Percentiles rank a stretch among this genome's conserved stretches.
Evolutionary conservation across 1,140 invertebrate species (phyloP).

Genomic region (Bilobella aurantiaca): DNA sequence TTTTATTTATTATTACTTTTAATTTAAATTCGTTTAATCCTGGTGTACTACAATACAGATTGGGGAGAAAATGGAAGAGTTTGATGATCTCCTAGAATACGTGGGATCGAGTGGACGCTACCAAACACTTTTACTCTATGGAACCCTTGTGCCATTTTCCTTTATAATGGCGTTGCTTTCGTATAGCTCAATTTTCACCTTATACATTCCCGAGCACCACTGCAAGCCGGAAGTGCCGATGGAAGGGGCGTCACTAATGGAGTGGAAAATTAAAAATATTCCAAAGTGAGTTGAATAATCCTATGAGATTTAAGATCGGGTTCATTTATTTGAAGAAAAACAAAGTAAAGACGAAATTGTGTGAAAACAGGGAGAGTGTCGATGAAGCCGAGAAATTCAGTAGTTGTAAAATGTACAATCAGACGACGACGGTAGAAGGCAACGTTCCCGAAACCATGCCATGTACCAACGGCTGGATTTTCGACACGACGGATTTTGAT

Average conservation of each 20-base stretch:
- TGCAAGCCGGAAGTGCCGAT: conserved; percentile 9
- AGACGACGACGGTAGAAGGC: not conserved
- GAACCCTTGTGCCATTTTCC: conserved; percentile 9
- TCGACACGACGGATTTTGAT: conserved; percentile 16
- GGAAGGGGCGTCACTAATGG: not conserved
- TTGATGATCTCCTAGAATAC: conserved; percentile 19
- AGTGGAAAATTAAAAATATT: conserved; percentile 19
- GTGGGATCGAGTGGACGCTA: conserved; percentile 17
- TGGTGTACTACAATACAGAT: too few relatives aligned
- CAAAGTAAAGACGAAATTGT: not conserved
- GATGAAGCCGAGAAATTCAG: conserved; percentile 10
- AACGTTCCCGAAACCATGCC: not conserved
- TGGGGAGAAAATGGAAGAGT: conserved; percentile 11
- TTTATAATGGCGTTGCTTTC: conserved; percentile 14
- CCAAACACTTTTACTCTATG: conserved; percentile 21
- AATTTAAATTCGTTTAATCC: too few relatives aligned
- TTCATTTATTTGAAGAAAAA: too few relatives aligned
- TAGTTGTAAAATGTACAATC: conserved; percentile 18
- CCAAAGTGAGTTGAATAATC: conserved; percentile 9
- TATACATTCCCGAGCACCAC: conserved; percentile 17
- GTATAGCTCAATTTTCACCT: conserved; percentile 12
- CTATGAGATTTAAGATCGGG: not conserved
- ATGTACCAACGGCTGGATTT: conserved; percentile 18
- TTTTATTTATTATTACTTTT: too few relatives aligned
- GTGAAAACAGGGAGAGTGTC: conserved; percentile 7